These are phyloP conservation scores for Pedetes capensis DNA, from an alignment of 2,113 vertebrate genomes.

Conservation along the genomic window DNA sequence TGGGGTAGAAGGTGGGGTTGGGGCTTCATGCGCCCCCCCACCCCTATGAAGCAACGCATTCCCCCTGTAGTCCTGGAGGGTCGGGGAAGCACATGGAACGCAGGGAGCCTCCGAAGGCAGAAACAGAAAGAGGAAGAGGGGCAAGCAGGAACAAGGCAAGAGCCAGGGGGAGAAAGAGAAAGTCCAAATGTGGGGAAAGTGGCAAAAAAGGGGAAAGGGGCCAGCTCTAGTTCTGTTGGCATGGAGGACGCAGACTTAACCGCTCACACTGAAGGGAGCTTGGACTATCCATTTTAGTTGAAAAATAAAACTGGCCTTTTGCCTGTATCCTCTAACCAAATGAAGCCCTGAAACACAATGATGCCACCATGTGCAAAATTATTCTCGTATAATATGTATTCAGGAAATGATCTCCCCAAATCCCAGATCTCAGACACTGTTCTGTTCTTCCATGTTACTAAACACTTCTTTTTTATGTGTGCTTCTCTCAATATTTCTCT, in stretches of 20 bases:
- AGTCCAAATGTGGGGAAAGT: background rate
- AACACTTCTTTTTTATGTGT: too few relatives aligned
- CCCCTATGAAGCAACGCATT: fast-evolving
- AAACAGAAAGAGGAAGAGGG: background rate
- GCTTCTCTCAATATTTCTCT: background rate
- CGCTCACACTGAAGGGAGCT: background rate
- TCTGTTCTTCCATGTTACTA: background rate
- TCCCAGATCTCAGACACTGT: background rate
- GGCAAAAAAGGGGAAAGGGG: too few relatives aligned
- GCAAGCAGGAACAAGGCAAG: background rate
- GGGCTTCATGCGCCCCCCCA: background rate
- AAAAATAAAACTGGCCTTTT: background rate
- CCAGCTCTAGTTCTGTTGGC: background rate
- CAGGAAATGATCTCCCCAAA: background rate
- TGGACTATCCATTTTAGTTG: background rate
- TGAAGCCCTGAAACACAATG: background rate
- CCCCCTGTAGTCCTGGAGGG: background rate
- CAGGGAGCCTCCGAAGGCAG: background rate
- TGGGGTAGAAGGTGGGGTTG: background rate
- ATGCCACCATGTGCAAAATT: background rate
- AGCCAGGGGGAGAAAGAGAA: too few relatives aligned
- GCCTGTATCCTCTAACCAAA: background rate
- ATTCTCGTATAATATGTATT: background rate
- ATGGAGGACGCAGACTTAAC: background rate
- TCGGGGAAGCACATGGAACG: background rate